A percentile compares a stretch with the other conserved stretches of the same genome.
phyloP scores from a whole-genome alignment of 2,888 invertebrate genomes.

The Latrodectus elegans region DNA sequence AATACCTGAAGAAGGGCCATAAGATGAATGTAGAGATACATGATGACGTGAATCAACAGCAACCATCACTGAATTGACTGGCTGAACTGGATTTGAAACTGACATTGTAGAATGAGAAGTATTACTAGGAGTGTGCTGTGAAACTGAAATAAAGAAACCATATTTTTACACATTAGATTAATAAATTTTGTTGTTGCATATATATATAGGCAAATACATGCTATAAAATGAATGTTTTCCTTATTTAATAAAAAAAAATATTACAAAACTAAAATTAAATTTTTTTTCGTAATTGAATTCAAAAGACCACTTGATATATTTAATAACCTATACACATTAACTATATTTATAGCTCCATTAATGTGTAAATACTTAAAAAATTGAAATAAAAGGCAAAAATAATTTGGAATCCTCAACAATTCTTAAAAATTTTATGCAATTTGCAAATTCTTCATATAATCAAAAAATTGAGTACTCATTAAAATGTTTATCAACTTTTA shows the following conservation, averaged over 20 bases:
- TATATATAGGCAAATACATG: background rate
- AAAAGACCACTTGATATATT: background rate
- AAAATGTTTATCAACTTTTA: no score
- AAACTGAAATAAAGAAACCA: constrained; percentile 24
- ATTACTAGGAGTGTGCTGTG: constrained; percentile 47
- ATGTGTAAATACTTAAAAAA: no score
- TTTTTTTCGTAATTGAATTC: background rate
- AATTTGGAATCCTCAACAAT: no score
- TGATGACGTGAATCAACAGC: constrained; percentile 67
- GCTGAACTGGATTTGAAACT: constrained; percentile 41
- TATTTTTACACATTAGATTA: background rate
- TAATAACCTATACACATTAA: background rate
- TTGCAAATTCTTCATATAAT: no score
- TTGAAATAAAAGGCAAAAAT: no score
- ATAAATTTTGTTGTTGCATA: background rate
- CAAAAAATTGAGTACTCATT: no score
- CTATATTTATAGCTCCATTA: no score
- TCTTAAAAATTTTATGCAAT: no score
- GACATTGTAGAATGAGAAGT: constrained; percentile 35
- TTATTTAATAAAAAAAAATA: background rate
- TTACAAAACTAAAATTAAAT: background rate
- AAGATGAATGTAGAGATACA: constrained; percentile 58
- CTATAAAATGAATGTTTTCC: background rate
- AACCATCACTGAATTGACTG: constrained; percentile 64
- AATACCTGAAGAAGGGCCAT: constrained; percentile 3